Evolutionary conservation across 2,113 vertebrate genomes (phyloP), one percentile per base, ranked within the genome.

Genomic region (Marmota flaviventris): DNA sequence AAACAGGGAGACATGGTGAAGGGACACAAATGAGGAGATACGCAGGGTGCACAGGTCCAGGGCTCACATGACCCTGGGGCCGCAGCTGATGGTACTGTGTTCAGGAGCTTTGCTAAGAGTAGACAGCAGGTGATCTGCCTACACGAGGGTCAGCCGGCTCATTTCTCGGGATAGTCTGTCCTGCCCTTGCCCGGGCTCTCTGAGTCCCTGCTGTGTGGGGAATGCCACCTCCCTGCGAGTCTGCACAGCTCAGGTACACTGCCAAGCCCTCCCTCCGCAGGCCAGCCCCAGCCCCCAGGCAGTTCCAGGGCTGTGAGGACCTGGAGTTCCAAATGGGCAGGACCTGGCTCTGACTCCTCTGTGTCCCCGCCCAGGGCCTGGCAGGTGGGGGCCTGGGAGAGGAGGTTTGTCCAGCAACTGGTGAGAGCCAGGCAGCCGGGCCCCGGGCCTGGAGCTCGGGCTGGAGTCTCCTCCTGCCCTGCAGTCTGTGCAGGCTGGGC

Each of bases 371-470:
- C 48, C 58, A 32, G 34, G 17, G 24, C 51, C 32, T 14, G 61
- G 58, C 27, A 18, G 42, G 8, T 0, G 4, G 48, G 16, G 27
- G 56, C 39, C 18, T 8, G 39, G 39, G 16, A 48, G 51, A 20
- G 37, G n/a, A 6, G 29, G 25, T 24, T 32, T 37, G 63, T 34
- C 13, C 7, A 25, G 76, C 39, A 4, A 29, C 4, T 37, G 25
- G 11, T 0, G 7, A 83, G n/a, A 5, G 42, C 14, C 0, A 8
- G n/a, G 65, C 1, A 0, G 5, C 4, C 2, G 58, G 61, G 14
- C 22, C 88, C 82, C 1, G 24, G 3, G 17, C 69, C 67, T 29
- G 22, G 73, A 4, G 72, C 2, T 8, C 6, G 29, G 24, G 45
- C 0, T 3, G 29, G 12, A 42, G 48, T 0, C 13, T 1, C 3